phyloP scores from a whole-genome alignment of 1,140 invertebrate genomes.

The Neodiprion fabricii region DNA sequence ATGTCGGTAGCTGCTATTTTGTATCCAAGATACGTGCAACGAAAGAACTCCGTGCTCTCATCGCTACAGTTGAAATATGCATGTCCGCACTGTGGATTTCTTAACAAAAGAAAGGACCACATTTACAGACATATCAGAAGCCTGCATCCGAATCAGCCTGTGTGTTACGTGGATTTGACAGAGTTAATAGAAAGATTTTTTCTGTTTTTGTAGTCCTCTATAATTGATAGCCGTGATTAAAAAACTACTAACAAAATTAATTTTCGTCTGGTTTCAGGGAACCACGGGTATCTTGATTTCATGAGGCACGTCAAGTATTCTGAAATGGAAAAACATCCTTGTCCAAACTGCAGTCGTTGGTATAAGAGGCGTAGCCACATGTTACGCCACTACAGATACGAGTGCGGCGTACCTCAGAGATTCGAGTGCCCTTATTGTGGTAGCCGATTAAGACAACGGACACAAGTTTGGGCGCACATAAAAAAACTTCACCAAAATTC shows the following conservation, averaged over 20 bases:
- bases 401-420: slow-evolving; percentile 64
- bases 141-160: slow-evolving; percentile 27
- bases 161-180: slow-evolving; percentile 33
- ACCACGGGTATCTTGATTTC: neutral
- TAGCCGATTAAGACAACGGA: slow-evolving; percentile 54
- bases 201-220: neutral
- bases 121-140: slow-evolving; percentile 34
- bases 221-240: neutral
- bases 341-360: slow-evolving; percentile 61
- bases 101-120: slow-evolving; percentile 36
- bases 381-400: slow-evolving; percentile 65
- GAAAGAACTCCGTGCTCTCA: neutral
- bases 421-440: slow-evolving; percentile 65
- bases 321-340: slow-evolving; percentile 48
- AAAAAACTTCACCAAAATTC: slow-evolving; percentile 46
- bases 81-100: slow-evolving; percentile 34
- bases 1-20: slow-evolving; percentile 15
- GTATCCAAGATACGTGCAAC: slow-evolving; percentile 21
- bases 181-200: neutral
- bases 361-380: slow-evolving; percentile 65
- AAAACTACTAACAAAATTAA: neutral
- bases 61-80: slow-evolving; percentile 22
- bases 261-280: neutral
- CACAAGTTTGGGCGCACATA: slow-evolving; percentile 56
- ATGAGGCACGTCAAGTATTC: neutral